A percentile compares a stretch with the other conserved stretches of the same genome.
Evolutionary conservation across 2,113 vertebrate genomes (phyloP).

Genomic region (Hippolais icterina): DNA sequence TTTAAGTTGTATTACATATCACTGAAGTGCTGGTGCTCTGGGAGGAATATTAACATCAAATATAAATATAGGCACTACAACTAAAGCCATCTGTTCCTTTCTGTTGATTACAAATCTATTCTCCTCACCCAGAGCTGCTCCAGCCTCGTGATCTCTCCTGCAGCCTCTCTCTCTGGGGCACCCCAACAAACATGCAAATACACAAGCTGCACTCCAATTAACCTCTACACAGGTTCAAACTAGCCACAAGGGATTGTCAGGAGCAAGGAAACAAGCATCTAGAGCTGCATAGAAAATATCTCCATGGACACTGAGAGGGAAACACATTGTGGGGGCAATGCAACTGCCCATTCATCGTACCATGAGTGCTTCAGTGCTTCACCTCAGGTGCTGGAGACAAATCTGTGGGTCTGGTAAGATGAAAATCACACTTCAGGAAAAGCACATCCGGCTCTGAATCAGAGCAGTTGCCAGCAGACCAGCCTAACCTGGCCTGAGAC

Average conservation of each 20-base stretch:
- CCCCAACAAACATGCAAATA: neutral
- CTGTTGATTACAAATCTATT: neutral
- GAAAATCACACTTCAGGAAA: neutral
- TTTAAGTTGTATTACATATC: neutral
- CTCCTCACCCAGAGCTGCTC: neutral
- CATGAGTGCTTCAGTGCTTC: neutral
- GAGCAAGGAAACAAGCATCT: neutral
- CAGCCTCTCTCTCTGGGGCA: neutral
- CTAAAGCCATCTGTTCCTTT: conserved; percentile 17
- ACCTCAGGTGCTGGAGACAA: neutral
- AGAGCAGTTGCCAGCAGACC: neutral
- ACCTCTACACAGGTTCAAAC: neutral
- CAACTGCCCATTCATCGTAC: neutral
- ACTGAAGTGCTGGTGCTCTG: neutral
- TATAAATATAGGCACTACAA: neutral
- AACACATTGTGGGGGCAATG: neutral
- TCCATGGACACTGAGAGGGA: neutral
- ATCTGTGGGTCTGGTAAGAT: neutral
- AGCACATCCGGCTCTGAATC: neutral
- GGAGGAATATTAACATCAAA: neutral
- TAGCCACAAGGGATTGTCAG: neutral
- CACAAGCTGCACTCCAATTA: neutral
- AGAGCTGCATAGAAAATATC: neutral
- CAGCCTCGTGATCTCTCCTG: neutral
- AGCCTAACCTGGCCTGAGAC: neutral